Base-by-base conservation (phyloP, 1,140 invertebrate genomes). In the Alviniconcha marisindica region DNA sequence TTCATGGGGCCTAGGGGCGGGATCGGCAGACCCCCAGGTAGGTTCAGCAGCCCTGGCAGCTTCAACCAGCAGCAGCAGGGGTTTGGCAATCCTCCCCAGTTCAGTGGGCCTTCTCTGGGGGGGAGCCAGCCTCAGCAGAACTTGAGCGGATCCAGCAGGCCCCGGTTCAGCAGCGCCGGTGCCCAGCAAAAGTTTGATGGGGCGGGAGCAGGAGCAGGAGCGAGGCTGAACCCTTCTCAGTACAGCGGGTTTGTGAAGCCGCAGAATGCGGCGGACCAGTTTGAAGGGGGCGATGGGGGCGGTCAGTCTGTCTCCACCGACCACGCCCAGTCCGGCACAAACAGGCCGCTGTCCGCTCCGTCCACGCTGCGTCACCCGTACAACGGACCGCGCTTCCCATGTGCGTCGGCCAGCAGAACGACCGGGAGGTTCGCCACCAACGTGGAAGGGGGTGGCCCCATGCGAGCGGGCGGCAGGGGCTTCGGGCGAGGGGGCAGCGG, bases 221-320 rank as follows among this genome's bases (percentile, higher is more conserved):
- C n/a, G n/a, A n/a, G n/a, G n/a, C n/a, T n/a, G n/a, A 21, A 18
- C 36, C 14, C 69, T 15, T 71, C 69, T 40, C 69, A 40, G 36
- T 71, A 71, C 69, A 40, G 69, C 18, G 69, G 69, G 24, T 80
- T 80, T 66, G 78, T 80, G n/a, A 63, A 66, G 56, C 78, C 78
- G 15, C 2, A 69, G 38, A 63, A 66, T 14, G 18, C 54, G 21
- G 78, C 66, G 24, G 78, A 80, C 56, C 60, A 44, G 36, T 80
- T 80, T 80, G 78, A 80, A 56, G 78, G 78, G 24, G 78, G 78
- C 15, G 54, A 51, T 15, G 73, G 42, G 40, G 40, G n/a, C 24
- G 7, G n/a, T 2, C n/a, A n/a, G n/a, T n/a, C n/a, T 24, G 24
- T 24, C 10, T 54, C 51, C 24, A 48, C 7, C 18, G 7, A 48